Conservation (phyloP, 2,888 invertebrate species). For the Parascotia fuliginaria region DNA sequence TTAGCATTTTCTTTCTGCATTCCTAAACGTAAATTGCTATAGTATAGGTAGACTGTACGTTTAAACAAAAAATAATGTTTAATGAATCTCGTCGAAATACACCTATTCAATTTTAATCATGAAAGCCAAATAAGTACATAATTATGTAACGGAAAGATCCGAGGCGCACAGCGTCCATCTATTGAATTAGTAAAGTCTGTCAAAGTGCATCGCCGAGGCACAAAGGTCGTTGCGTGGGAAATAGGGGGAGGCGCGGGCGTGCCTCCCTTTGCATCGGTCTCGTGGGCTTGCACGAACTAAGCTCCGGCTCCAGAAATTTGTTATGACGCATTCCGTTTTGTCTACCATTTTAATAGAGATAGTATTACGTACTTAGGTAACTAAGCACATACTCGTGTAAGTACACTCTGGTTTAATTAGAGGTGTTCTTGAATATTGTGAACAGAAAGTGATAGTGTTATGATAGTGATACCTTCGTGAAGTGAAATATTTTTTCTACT, state of each 20-base stretch:
- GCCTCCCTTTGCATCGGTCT: constrained; percentile 49
- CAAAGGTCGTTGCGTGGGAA: constrained; percentile 86
- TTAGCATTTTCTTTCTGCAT: too few relatives aligned
- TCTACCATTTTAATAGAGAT: constrained; percentile 48
- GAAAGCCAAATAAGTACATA: constrained; percentile 43
- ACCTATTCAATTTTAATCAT: background rate
- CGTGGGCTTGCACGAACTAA: constrained; percentile 75
- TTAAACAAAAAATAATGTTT: background rate
- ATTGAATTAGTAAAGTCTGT: constrained; percentile 85
- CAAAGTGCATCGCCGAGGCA: constrained; percentile 84
- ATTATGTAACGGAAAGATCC: constrained; percentile 67
- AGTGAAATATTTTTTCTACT: background rate
- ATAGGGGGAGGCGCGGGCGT: constrained; percentile 56
- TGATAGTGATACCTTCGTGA: background rate
- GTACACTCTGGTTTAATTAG: background rate
- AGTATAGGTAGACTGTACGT: background rate
- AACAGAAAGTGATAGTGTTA: background rate
- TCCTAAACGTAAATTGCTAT: too few relatives aligned
- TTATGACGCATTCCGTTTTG: constrained; percentile 80
- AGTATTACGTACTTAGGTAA: constrained; percentile 14
- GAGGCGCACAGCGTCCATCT: constrained; percentile 75
- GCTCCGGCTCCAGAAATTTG: constrained; percentile 81
- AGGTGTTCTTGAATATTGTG: background rate
- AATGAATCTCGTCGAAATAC: too few relatives aligned
- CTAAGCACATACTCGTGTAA: constrained; percentile 3